phyloP scores from a whole-genome alignment of 1,140 invertebrate species.

The Calliphora vicina region DNA sequence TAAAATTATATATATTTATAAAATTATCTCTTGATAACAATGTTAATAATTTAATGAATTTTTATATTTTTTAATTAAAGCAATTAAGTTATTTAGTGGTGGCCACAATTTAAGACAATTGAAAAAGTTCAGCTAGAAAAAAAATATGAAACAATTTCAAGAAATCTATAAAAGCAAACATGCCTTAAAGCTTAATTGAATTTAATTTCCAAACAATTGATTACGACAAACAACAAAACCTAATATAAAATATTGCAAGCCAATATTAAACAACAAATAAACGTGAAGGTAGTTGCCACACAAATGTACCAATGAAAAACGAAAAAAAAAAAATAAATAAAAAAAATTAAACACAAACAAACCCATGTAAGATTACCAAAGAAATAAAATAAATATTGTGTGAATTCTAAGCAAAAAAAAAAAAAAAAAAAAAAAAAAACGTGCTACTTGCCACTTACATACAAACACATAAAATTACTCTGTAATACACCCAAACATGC shows the following conservation, averaged over 20 bases:
- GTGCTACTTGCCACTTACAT: background rate
- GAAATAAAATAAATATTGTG: conserved; percentile 4
- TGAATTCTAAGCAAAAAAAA: background rate
- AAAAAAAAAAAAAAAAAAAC: background rate
- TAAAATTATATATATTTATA: no score
- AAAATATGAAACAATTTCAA: background rate
- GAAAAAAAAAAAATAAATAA: background rate
- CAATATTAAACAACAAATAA: background rate
- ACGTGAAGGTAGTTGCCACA: conserved; percentile 3
- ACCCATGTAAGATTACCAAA: background rate
- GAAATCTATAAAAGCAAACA: background rate
- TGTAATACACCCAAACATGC: background rate
- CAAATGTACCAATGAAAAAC: background rate
- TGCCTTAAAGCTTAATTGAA: conserved; percentile 13
- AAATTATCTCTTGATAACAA: no score
- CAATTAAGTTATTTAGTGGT: background rate
- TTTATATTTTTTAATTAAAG: background rate
- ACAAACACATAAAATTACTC: background rate
- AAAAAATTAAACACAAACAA: background rate
- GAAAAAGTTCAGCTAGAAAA: background rate
- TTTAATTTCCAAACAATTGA: conserved; percentile 17
- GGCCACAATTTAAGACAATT: background rate
- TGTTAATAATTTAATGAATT: background rate
- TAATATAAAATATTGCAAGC: background rate
- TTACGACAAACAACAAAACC: background rate